Evolutionary conservation across 2,888 invertebrate genomes (phyloP).

Genomic region (Teleiodes luculella): DNA sequence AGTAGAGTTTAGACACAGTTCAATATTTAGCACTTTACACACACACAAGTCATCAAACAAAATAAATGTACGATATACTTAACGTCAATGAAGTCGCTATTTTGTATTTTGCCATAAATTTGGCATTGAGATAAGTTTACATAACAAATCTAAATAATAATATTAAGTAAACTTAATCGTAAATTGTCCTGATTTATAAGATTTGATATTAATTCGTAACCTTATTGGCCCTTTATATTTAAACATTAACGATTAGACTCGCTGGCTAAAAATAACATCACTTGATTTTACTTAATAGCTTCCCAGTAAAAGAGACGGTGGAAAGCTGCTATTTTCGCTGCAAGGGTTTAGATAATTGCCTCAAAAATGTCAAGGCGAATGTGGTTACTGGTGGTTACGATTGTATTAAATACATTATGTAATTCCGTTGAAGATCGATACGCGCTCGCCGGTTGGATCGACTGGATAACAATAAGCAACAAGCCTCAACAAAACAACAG

Average conservation of each 20-base stretch:
- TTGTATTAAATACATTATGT: slow-evolving; percentile 12
- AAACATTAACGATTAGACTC: not conserved
- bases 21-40: not conserved
- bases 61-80: not conserved
- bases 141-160: slow-evolving; percentile 8
- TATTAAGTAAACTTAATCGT: slow-evolving; percentile 8
- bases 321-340: slow-evolving; percentile 16
- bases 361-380: slow-evolving; percentile 15
- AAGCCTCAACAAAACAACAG: not conserved
- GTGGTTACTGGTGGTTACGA: too few species aligned
- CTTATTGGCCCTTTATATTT: slow-evolving; percentile 12
- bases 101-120: not conserved
- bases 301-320: not conserved
- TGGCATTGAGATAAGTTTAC: not conserved
- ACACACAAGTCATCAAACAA: not conserved
- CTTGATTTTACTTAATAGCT: not conserved
- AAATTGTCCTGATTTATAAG: slow-evolving; percentile 14
- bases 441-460: not conserved
- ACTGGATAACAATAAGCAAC: not conserved
- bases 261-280: not conserved
- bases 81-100: not conserved
- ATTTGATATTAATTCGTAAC: slow-evolving; percentile 18
- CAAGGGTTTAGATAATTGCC: slow-evolving; percentile 9
- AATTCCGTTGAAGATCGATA: slow-evolving; percentile 19
- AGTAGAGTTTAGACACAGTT: not conserved